Evolutionary conservation across 2,888 invertebrate species (phyloP).

Genomic region (Epirrhoe alternata): DNA sequence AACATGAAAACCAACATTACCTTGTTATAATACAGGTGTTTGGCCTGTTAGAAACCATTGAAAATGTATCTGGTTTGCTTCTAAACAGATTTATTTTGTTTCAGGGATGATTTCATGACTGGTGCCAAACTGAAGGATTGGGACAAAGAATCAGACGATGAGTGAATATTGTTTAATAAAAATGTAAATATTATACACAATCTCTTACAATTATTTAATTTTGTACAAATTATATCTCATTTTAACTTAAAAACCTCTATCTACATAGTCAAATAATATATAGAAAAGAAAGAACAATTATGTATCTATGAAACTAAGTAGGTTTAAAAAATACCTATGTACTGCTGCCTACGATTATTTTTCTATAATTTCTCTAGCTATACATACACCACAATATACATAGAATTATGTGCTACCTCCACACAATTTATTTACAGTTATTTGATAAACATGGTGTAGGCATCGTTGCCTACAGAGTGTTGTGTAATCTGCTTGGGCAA

Average conservation of each 20-base stretch:
- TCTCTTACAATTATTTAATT: neutral
- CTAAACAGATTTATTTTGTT: neutral
- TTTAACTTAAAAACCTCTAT: neutral
- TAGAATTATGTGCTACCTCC: no score
- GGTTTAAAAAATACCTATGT: no score
- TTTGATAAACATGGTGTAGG: constrained; percentile 72
- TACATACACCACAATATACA: no score
- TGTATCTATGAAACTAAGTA: neutral
- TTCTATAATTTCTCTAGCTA: neutral
- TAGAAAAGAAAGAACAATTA: neutral
- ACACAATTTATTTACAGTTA: constrained; percentile 33
- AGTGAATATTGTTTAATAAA: constrained; percentile 54
- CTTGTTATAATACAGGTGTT: no score
- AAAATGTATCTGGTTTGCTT: neutral
- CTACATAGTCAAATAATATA: neutral
- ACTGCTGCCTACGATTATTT: neutral
- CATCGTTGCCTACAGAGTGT: constrained; percentile 81
- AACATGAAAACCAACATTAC: no score
- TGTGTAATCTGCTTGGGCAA: constrained; percentile 92
- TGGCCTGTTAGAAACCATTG: no score
- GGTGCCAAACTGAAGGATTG: constrained; percentile 95
- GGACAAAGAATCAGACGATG: constrained; percentile 90
- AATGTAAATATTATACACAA: constrained; percentile 27
- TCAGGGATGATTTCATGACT: constrained; percentile 94
- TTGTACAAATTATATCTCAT: neutral